phyloP scores from a whole-genome alignment of 1,140 invertebrate species.

The Calephelis nemesis region DNA sequence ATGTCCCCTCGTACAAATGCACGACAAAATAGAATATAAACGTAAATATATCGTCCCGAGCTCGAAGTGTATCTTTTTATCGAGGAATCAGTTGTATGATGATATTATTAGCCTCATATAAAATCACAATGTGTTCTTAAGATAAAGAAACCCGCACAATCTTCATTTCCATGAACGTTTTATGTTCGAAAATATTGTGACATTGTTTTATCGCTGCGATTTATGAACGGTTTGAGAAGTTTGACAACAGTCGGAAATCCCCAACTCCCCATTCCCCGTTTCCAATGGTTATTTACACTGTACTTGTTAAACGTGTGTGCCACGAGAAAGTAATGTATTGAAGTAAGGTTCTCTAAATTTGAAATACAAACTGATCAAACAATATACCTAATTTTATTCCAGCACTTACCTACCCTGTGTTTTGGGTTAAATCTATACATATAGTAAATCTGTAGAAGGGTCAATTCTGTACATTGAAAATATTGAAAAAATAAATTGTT shows the following conservation, averaged over 20 bases:
- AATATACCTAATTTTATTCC: too few relatives aligned
- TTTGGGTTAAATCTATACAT: too few relatives aligned
- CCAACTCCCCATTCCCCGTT: neutral
- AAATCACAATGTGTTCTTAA: slow-evolving; percentile 7
- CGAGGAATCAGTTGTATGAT: slow-evolving; percentile 6
- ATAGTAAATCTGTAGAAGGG: too few relatives aligned
- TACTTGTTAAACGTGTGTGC: too few relatives aligned
- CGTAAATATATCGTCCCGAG: neutral
- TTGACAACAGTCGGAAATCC: neutral
- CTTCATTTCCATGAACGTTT: slow-evolving; percentile 5
- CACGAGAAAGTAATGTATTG: too few relatives aligned
- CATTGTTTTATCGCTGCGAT: neutral
- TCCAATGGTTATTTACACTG: neutral
- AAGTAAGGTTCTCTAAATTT: too few relatives aligned
- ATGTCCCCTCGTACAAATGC: too few relatives aligned
- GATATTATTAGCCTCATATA: slow-evolving; percentile 6
- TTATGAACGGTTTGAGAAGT: neutral
- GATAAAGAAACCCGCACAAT: slow-evolving; percentile 8
- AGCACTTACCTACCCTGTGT: too few relatives aligned
- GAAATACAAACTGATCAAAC: too few relatives aligned
- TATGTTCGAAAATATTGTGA: neutral
- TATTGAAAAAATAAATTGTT: too few relatives aligned
- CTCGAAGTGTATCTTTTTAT: neutral
- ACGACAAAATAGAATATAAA: neutral
- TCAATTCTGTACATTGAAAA: too few relatives aligned